Evolutionary conservation across 2,888 invertebrate species (phyloP), one percentile per base, ranked within the genome.

Genomic region (Neoscelio sp.): DNA sequence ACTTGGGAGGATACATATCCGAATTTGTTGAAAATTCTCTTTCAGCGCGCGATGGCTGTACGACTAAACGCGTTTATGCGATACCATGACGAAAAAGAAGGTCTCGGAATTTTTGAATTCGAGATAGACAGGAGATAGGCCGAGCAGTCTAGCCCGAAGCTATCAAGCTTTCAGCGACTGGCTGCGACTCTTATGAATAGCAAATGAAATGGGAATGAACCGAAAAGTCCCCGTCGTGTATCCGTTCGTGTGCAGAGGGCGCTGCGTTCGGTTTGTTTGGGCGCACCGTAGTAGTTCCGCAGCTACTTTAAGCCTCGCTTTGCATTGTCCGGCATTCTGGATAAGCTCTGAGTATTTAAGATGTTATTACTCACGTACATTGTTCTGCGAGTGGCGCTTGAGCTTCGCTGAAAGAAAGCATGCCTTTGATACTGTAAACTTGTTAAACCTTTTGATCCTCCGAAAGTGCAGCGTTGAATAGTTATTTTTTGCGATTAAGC

Each of bases 161-260:
- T 35, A 74, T 74, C 65, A 46, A 33, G 67, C 52, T 67, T 74
- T 46, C 60, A 60, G 28, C 52, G 67, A 67, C 75, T 62, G 42
- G 23, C 44, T 67, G 54, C 67, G 40, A n/a, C 70, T 73, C 64
- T 77, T 80, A 76, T 80, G 80, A 80, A 80, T 80, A 77, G 62
- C 80, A 73, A 67, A 80, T 76, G 80, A 76, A 80, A 73, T 52
- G 67, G 65, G 13, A 54, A 65, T 50, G 76, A 56, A 38, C 6
- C 60, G 46, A 56, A 46, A 56, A 38, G 35, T 10, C 67, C 46
- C 26, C 17, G 56, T 42, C 52, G 10, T 52, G 58, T 42, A 23
- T 23, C 4, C 6, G 48, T 46, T 28, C 23, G 46, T 26, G 46
- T 2, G 13, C 12, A 60, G 62, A 75, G 62, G 60, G 60, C 60